Percentiles rank a stretch among this genome's conserved stretches.
These are phyloP conservation scores for Idris sp. DNA, from an alignment of 1,140 invertebrate genomes.

Conservation along the genomic window DNA sequence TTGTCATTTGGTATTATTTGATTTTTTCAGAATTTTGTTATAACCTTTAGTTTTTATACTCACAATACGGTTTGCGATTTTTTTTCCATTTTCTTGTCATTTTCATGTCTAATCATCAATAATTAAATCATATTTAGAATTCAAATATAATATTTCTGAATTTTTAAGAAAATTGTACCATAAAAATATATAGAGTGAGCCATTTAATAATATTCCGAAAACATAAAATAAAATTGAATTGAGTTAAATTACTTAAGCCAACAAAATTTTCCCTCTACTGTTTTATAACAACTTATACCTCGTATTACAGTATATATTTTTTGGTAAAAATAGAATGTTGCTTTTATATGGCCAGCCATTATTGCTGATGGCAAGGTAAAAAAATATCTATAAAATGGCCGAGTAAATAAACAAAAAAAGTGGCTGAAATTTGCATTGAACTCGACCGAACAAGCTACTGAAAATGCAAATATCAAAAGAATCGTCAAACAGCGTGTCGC, in stretches of 20 bases:
- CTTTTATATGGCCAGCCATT: too few species aligned
- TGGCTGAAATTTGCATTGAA: constrained; percentile 50
- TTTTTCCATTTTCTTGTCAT: too few species aligned
- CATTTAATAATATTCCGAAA: too few species aligned
- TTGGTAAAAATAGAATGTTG: too few species aligned
- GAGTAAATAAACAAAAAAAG: constrained; percentile 52
- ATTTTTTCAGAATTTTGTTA: too few species aligned
- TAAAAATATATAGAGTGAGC: too few species aligned
- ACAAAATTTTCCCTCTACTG: constrained; percentile 34
- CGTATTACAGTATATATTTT: constrained; percentile 31
- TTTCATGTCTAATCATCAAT: too few species aligned
- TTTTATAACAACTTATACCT: constrained; percentile 45
- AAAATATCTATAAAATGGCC: constrained; percentile 32
- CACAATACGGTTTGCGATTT: too few species aligned
- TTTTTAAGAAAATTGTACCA: too few species aligned
- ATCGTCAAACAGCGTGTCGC: constrained; percentile 35
- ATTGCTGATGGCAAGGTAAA: constrained; percentile 16
- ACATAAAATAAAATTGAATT: constrained; percentile 22
- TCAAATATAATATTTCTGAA: too few species aligned
- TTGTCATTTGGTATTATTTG: constrained; percentile 4
- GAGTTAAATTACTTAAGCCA: constrained; percentile 36
- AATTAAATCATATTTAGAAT: too few species aligned
- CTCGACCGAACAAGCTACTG: constrained; percentile 34
- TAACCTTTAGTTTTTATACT: too few species aligned
- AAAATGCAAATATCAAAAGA: constrained; percentile 51